Percentiles rank a stretch among this genome's conserved stretches.
Evolutionary conservation across 2,797 vertebrate species (phyloP).

Genomic region (Otolemur crassicaudatus): DNA sequence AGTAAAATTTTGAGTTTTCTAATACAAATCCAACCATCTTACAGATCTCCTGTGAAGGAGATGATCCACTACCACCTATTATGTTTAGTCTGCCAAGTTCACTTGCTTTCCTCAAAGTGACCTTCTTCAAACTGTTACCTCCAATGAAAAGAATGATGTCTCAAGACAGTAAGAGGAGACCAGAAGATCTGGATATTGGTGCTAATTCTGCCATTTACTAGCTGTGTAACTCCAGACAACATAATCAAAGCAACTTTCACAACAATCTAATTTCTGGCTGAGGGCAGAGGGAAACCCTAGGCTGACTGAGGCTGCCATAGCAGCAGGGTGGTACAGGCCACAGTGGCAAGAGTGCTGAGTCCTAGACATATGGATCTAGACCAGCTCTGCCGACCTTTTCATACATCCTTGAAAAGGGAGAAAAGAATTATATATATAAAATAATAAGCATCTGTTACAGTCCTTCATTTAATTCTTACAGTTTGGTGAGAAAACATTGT

Average conservation of each 20-base stretch:
- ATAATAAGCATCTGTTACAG: not conserved
- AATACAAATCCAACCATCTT: not conserved
- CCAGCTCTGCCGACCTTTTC: not conserved
- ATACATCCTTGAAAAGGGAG: not conserved
- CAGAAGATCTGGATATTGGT: not conserved
- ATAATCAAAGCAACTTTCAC: not conserved
- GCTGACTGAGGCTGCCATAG: not conserved
- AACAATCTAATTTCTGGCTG: not conserved
- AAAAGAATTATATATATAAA: conserved; percentile 24
- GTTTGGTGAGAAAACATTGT: not conserved
- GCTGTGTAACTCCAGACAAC: not conserved
- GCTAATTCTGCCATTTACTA: not conserved
- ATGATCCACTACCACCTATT: not conserved
- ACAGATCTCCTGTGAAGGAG: not conserved
- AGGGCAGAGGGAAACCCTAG: not conserved
- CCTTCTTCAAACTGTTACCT: not conserved
- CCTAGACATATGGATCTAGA: conserved; percentile 37
- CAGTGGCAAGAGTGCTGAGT: not conserved
- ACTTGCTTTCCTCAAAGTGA: not conserved
- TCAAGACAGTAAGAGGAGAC: not conserved
- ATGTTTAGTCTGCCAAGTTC: not conserved
- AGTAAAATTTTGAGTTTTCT: not conserved
- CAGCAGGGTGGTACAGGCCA: not conserved
- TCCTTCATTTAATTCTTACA: conserved; percentile 39
- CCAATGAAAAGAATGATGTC: not conserved